Conservation (phyloP, 2,797 vertebrate species). For the Atherinosoma microstoma region DNA sequence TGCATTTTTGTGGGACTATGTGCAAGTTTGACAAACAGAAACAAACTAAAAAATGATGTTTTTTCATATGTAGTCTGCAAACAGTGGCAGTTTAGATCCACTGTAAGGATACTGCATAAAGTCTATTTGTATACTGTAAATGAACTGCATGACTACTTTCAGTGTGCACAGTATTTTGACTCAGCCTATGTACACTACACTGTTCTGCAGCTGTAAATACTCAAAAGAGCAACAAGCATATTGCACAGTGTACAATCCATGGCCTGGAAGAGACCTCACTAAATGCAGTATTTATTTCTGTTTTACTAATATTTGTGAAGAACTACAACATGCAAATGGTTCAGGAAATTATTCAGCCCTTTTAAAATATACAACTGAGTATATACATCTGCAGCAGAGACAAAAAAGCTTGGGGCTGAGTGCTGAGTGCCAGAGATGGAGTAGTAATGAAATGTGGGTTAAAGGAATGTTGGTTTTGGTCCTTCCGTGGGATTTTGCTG, state of each 20-base stretch:
- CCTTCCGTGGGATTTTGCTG: slow-evolving; percentile 5
- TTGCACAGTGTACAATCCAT: slow-evolving; percentile 1
- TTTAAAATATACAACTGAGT: slow-evolving; percentile 27
- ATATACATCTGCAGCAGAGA: slow-evolving; percentile 10
- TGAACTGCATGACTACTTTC: background rate
- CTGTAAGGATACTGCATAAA: background rate
- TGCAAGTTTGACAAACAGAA: background rate
- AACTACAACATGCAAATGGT: background rate
- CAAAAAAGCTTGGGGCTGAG: background rate
- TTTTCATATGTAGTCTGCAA: background rate
- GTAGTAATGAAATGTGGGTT: background rate
- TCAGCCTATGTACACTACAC: background rate
- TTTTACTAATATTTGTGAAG: slow-evolving; percentile 16
- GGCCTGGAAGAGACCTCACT: slow-evolving; percentile 1
- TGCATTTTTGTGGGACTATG: slow-evolving; percentile 27
- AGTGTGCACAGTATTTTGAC: background rate
- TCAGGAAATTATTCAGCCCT: slow-evolving; percentile 13
- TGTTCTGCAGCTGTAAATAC: slow-evolving; percentile 7
- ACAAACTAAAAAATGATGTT: slow-evolving; percentile 6
- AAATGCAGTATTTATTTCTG: slow-evolving; percentile 18
- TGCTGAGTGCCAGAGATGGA: background rate
- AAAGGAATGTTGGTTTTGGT: background rate
- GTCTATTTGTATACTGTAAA: slow-evolving; percentile 1
- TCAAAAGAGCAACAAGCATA: background rate
- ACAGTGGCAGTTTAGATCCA: background rate